Evolutionary conservation across 2,797 vertebrate species (phyloP), one percentile per base, ranked within the genome.

Genomic region (Pangasius macronema): DNA sequence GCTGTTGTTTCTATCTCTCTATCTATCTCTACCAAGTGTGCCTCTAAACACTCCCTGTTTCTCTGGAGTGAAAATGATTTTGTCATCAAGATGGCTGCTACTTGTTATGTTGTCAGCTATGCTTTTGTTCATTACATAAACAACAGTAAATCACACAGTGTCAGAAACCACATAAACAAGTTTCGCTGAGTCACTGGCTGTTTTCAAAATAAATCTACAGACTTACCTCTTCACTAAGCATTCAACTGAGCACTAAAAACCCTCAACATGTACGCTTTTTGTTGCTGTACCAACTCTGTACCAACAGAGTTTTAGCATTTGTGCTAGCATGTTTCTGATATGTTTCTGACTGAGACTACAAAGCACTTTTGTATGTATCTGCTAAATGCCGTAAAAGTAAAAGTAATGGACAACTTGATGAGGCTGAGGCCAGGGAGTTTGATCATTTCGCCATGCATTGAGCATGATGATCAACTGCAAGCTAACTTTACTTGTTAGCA

Each of bases 101-200:
- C 30, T 22, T 36, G 57, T 57, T 79, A 22, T 22, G 76, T 24
- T 79, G 76, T 57, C 55, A 24, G 55, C 55, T 80, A 13, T 13
- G 77, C 33, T 80, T 80, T 80, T 80, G 55, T 80, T 80, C 77
- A 14, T 59, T 42, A 80, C 77, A 80, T 27, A 80, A 80, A 27
- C 77, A 42, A 13, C 53, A 80, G 33, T 80, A 80, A 80, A 80
- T 80, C 77, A 59, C 75, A 30, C 76, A 33, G 33, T 80, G 77
- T 59, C 55, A 42, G 20, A 80, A 59, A 39, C 22, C 33, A 59
- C 77, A 42, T 59, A 59, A 59, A 22, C 77, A 59, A 13, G 20
- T 39, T 80, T 59, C 6, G 33, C 77, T 59, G 77, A 80, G 30
- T 80, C 77, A 80, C 55, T 24, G 14, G 9, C 53, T 33, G 53